These are phyloP conservation scores for Tuta absoluta DNA, from an alignment of 2,888 invertebrate genomes.

Conservation along the genomic window DNA sequence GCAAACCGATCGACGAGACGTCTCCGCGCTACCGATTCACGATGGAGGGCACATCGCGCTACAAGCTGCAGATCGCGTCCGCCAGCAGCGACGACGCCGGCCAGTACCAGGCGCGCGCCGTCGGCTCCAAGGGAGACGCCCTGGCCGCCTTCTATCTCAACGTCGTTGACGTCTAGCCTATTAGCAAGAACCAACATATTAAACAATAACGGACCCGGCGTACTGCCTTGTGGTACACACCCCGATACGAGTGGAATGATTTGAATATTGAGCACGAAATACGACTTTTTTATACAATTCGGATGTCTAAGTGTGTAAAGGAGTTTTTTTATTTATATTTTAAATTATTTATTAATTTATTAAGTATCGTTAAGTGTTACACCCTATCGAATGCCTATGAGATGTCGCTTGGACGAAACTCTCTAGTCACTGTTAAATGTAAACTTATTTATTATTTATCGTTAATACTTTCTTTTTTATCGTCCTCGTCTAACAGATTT, in stretches of 20 bases:
- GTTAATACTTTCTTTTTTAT: conserved; percentile 62
- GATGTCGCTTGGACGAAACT: conserved; percentile 64
- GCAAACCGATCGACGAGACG: conserved; percentile 91
- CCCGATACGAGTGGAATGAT: conserved; percentile 47
- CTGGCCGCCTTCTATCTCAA: conserved; percentile 93
- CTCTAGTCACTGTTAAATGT: conserved; percentile 77
- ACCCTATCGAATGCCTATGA: conserved; percentile 74
- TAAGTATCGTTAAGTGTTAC: conserved; percentile 76
- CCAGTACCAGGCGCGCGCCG: conserved; percentile 92
- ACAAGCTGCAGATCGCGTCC: conserved; percentile 88
- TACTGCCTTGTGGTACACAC: conserved; percentile 56
- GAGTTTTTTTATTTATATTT: conserved; percentile 62
- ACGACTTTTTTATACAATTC: conserved; percentile 73
- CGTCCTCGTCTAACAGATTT: conserved; percentile 66
- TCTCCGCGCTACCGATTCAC: conserved; percentile 89
- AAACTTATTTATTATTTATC: conserved; percentile 47
- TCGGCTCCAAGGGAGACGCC: conserved; percentile 92
- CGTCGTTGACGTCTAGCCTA: conserved; percentile 78
- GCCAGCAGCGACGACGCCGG: conserved; percentile 90
- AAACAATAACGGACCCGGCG: conserved; percentile 48
- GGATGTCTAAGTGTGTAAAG: conserved; percentile 72
- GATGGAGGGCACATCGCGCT: conserved; percentile 89
- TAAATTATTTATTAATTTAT: conserved; percentile 67
- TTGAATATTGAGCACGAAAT: conserved; percentile 58
- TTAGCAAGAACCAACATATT: conserved; percentile 43